A percentile compares a stretch with the other conserved stretches of the same genome.
phyloP scores from a whole-genome alignment of 2,797 vertebrate species.

The Columba guinea region DNA sequence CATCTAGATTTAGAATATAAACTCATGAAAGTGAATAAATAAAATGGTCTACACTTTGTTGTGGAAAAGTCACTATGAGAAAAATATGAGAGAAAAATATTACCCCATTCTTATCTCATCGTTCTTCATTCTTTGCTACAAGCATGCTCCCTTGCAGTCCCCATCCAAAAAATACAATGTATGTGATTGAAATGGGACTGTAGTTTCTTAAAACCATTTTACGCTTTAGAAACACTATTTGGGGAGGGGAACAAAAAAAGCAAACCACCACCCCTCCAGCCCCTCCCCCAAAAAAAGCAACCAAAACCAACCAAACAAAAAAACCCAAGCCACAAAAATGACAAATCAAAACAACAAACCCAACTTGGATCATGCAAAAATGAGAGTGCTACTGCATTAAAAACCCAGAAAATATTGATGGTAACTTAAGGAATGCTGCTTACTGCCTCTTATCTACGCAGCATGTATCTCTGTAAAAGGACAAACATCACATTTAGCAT shows the following conservation, averaged over 20 bases:
- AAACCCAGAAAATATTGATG: background rate
- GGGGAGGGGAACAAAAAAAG: too few relatives aligned
- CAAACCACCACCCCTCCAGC: too few relatives aligned
- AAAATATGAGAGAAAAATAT: background rate
- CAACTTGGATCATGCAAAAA: background rate
- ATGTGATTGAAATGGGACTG: background rate
- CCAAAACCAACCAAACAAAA: background rate
- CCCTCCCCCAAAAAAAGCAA: too few relatives aligned
- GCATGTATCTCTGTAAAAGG: background rate
- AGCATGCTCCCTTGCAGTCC: background rate
- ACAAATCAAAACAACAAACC: too few relatives aligned
- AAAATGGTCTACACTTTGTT: background rate
- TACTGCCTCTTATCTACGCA: background rate
- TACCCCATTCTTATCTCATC: background rate
- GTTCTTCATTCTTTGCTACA: background rate
- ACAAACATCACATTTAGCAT: background rate
- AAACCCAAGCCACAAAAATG: background rate
- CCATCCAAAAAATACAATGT: rapidly evolving
- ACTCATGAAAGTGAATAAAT: background rate
- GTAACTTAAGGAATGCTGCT: background rate
- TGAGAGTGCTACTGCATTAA: background rate
- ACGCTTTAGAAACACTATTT: background rate
- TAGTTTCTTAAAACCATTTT: background rate
- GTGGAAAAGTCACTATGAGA: background rate
- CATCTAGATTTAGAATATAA: background rate